Percentiles rank a stretch among this genome's conserved stretches.
These are phyloP conservation scores for Menura novaehollandiae DNA, from an alignment of 2,113 vertebrate species.

Conservation along the genomic window DNA sequence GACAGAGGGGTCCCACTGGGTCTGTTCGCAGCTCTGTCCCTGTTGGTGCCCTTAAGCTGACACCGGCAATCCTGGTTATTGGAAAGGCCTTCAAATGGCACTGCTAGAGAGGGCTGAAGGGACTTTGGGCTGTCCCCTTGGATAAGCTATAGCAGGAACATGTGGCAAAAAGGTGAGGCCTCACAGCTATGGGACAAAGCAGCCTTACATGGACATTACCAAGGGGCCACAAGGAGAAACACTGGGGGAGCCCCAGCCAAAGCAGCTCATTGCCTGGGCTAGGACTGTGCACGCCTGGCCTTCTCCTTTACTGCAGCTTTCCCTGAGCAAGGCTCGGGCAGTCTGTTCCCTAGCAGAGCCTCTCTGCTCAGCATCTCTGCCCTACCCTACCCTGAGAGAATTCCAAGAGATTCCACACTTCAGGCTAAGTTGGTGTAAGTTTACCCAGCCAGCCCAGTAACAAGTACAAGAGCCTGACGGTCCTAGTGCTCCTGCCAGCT, in stretches of 20 bases:
- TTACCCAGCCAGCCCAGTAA: not conserved
- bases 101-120: not conserved
- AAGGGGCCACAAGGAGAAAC: not conserved
- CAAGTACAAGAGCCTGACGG: rapidly evolving
- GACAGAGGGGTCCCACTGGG: not conserved
- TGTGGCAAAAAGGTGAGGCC: not conserved
- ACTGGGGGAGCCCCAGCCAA: not conserved
- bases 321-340: not conserved
- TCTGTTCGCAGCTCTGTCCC: not conserved
- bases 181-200: not conserved
- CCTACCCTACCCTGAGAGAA: not conserved
- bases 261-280: not conserved
- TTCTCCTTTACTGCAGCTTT: not conserved
- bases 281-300: rapidly evolving
- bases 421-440: not conserved
- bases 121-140: not conserved
- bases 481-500: not conserved
- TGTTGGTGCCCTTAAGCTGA: not conserved
- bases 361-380: not conserved
- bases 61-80: not conserved
- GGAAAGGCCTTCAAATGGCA: not conserved
- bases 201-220: not conserved
- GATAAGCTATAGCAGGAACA: not conserved
- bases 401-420: not conserved
- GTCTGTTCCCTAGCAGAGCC: not conserved